Evolutionary conservation across 1,140 invertebrate species (phyloP).

Genomic region (Thalassaphorura encarpata): DNA sequence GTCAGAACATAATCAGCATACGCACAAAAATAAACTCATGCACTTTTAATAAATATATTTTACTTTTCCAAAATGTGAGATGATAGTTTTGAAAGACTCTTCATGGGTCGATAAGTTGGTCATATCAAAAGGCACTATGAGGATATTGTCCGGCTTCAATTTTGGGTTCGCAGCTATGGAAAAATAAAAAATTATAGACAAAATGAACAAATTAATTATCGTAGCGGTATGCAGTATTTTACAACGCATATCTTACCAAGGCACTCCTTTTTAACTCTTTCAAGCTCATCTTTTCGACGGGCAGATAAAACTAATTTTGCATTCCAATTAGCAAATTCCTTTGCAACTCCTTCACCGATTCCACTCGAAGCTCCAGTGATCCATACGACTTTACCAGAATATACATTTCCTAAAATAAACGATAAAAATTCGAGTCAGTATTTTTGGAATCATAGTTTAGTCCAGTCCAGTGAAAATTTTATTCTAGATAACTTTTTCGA

Average conservation of each 20-base stretch:
- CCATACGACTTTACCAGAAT: constrained; percentile 70
- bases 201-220: background rate
- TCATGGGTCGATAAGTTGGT: constrained; percentile 51
- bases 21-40: background rate
- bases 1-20: background rate
- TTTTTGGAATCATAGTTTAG: background rate
- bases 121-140: constrained; percentile 63
- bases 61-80: constrained; percentile 62
- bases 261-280: constrained; percentile 60
- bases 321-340: constrained; percentile 51
- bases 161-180: constrained; percentile 38
- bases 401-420: constrained; percentile 11
- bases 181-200: background rate
- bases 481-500: background rate
- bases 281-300: constrained; percentile 56
- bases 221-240: background rate
- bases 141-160: constrained; percentile 49
- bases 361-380: constrained; percentile 83
- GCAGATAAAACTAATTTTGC: constrained; percentile 67
- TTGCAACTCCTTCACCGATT: constrained; percentile 68
- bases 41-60: constrained; percentile 4
- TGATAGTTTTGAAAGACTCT: constrained; percentile 49
- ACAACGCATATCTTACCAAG: no score
- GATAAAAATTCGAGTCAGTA: background rate
- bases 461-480: background rate